Evolutionary conservation across 2,797 vertebrate genomes (phyloP), one percentile per base, ranked within the genome.

Genomic region (Gymnodraco acuticeps): DNA sequence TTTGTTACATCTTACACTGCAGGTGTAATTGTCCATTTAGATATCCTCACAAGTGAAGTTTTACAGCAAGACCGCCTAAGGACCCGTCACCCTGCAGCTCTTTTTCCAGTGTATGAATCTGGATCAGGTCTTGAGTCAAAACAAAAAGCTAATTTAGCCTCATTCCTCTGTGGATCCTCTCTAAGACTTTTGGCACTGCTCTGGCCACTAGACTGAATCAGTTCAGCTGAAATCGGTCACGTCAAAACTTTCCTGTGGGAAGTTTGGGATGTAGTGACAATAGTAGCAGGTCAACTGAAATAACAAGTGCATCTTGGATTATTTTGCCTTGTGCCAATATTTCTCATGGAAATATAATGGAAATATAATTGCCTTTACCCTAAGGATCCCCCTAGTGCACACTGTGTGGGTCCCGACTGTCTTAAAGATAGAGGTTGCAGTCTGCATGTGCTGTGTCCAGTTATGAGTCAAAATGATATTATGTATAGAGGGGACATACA

Each of bases 171-270:
- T 64, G 52, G 27, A 66, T 48, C 13, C 19, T 64, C 27, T 74
- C 45, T 61, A 54, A 71, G 54, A 80, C 68, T 38, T 74, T 58
- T 73, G 59, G 11, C 64, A 54, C 52, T 56, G 51, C 64, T 78
- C 42, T 73, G 68, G 41, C 46, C 70, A 77, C 38, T 75, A 48
- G 42, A 58, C 73, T 65, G 63, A 43, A 70, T 75, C 76, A 50
- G 47, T 72, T 77, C 20, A 64, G 71, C 56, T 60, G 60, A 43
- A 51, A 83, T 73, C 73, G 75, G 63, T 80, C 56, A 62, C 54
- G 67, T 55, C 69, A 64, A 68, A 73, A 15, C 67, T 38, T 69
- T 53, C 48, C 33, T 72, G 45, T 45, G 56, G 38, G 61, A 79
- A 60, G 58, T 64, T 72, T 15, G 38, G 33, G 71, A 72, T 64